Percentiles rank a stretch among this genome's conserved stretches.
phyloP scores from a whole-genome alignment of 2,113 vertebrate genomes.

The Muntiacus reevesi region DNA sequence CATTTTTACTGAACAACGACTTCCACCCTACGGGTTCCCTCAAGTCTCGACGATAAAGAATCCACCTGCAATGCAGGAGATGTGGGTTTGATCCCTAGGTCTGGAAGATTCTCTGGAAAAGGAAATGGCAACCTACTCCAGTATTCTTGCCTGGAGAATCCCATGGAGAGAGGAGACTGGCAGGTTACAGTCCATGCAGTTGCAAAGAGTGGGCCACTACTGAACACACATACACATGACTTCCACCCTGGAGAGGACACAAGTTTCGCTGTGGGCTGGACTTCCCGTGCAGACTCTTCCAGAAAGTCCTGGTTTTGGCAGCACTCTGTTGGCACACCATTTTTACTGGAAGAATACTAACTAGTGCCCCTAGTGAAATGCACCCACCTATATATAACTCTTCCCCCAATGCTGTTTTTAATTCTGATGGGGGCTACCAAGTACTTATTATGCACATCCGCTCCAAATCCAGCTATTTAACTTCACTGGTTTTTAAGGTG shows the following conservation, averaged over 20 bases:
- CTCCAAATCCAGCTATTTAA: constrained; percentile 65
- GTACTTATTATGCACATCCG: constrained; percentile 52
- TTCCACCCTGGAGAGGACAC: not conserved
- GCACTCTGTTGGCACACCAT: not conserved
- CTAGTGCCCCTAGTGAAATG: not conserved
- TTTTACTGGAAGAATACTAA: not conserved
- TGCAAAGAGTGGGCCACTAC: not conserved
- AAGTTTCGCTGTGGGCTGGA: not conserved
- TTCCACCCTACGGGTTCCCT: accelerated
- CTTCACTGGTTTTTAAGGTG: constrained; percentile 6
- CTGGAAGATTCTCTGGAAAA: not conserved
- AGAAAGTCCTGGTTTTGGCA: not conserved
- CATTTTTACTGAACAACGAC: not conserved
- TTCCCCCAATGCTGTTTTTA: constrained; percentile 54
- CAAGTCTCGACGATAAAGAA: not conserved
- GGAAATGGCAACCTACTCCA: not conserved
- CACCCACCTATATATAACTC: constrained; percentile 48
- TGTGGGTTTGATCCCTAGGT: not conserved
- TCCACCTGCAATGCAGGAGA: not conserved
- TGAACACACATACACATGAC: not conserved
- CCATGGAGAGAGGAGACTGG: not conserved
- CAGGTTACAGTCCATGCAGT: not conserved
- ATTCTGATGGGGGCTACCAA: not conserved
- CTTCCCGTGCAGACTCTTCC: not conserved
- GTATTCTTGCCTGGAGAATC: not conserved